Evolutionary conservation across 2,888 invertebrate genomes (phyloP).

Genomic region (Rhaphigaster nebulosa): DNA sequence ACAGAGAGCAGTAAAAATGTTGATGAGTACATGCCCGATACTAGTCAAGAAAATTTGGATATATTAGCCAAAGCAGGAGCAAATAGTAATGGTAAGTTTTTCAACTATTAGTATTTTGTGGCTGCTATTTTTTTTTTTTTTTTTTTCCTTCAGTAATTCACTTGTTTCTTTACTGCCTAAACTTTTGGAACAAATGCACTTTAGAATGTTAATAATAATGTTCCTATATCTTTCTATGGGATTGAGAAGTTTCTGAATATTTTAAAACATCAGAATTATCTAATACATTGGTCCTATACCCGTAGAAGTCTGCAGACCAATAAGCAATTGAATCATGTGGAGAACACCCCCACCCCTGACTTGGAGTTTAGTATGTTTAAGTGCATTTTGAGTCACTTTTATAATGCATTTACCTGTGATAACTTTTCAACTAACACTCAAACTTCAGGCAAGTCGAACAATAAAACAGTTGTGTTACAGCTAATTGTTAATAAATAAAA

Average conservation of each 20-base stretch:
- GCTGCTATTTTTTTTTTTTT: neutral
- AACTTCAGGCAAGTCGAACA: no score
- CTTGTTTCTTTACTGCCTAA: neutral
- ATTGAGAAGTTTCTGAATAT: neutral
- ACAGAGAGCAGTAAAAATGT: slow-evolving; percentile 67
- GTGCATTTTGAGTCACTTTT: no score
- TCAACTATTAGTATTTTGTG: neutral
- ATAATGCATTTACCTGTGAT: no score
- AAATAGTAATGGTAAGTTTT: slow-evolving; percentile 60
- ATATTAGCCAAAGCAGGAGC: slow-evolving; percentile 65
- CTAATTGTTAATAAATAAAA: no score
- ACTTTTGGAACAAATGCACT: neutral
- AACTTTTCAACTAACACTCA: no score
- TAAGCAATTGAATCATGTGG: no score
- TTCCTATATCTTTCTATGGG: neutral
- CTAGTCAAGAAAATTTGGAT: slow-evolving; percentile 65
- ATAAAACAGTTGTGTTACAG: no score
- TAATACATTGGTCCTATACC: no score
- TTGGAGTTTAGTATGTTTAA: no score
- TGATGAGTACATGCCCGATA: slow-evolving; percentile 69
- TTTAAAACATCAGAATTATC: neutral
- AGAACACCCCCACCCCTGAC: no score
- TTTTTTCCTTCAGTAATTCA: neutral
- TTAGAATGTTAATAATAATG: neutral
- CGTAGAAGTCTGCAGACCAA: no score